Evolutionary conservation across 2,113 vertebrate species (phyloP).

Genomic region (Serilophus lunatus): DNA sequence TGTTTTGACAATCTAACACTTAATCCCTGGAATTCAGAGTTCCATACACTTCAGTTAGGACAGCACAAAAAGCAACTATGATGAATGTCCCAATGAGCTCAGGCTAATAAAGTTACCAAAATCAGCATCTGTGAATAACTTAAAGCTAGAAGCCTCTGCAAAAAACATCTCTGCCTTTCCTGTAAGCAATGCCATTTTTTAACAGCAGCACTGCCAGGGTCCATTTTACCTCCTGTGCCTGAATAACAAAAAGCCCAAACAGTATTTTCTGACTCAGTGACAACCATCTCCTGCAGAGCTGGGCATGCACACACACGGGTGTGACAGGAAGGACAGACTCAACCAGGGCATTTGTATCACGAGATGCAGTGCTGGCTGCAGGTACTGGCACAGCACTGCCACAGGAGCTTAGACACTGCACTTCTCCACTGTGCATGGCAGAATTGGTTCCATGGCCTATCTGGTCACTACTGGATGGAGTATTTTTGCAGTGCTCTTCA

Average conservation of each 20-base stretch:
- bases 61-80: neutral
- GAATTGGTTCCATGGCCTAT: neutral
- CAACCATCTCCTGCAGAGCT: neutral
- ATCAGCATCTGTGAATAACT: neutral
- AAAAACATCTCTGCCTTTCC: neutral
- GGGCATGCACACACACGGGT: neutral
- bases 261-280: neutral
- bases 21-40: neutral
- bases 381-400: neutral
- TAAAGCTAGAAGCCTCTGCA: neutral
- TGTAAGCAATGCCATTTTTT: neutral
- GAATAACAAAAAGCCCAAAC: neutral
- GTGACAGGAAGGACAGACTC: neutral
- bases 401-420: neutral
- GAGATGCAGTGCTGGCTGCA: neutral
- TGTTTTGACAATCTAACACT: neutral
- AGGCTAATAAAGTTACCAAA: neutral
- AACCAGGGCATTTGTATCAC: neutral
- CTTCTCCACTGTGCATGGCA: fast-evolving
- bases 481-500: neutral
- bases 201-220: neutral
- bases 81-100: neutral
- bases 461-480: neutral
- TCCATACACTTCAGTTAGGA: neutral
- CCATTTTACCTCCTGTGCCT: neutral